Evolutionary conservation across 1,140 invertebrate genomes (phyloP).

Genomic region (Macrobrachium nipponense): DNA sequence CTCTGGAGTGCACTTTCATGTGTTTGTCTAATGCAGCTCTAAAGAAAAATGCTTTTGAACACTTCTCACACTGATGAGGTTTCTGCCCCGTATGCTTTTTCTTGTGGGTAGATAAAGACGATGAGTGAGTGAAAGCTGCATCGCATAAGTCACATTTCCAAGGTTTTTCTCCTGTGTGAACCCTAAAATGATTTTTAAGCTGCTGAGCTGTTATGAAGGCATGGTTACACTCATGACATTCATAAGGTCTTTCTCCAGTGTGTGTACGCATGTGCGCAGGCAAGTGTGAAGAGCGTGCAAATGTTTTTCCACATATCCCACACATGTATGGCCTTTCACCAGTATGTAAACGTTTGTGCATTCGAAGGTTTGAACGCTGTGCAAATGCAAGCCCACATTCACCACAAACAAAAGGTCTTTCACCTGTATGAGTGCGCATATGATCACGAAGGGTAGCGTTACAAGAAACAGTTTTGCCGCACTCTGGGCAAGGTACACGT

Average conservation of each 20-base stretch:
- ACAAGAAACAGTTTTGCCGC: constrained; percentile 66
- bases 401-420: constrained; percentile 65
- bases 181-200: constrained; percentile 64
- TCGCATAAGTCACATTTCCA: constrained; percentile 63
- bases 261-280: constrained; percentile 65
- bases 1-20: constrained; percentile 64
- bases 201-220: constrained; percentile 64
- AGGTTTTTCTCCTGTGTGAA: constrained; percentile 65
- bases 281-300: constrained; percentile 62
- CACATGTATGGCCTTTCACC: constrained; percentile 65
- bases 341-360: constrained; percentile 64
- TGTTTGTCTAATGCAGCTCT: constrained; percentile 63
- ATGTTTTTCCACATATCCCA: constrained; percentile 64
- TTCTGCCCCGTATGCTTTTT: constrained; percentile 64
- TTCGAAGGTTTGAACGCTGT: constrained; percentile 62
- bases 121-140: constrained; percentile 61
- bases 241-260: constrained; percentile 64
- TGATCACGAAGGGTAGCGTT: constrained; percentile 64
- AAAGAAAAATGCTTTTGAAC: constrained; percentile 68
- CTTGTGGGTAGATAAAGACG: constrained; percentile 62
- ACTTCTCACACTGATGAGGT: constrained; percentile 63
- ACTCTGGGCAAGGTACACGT: constrained; percentile 68
- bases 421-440: constrained; percentile 65
- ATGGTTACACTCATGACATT: constrained; percentile 63
- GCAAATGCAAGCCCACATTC: constrained; percentile 64